phyloP scores from a whole-genome alignment of 2,113 vertebrate genomes.

The Paramormyrops kingsleyae region DNA sequence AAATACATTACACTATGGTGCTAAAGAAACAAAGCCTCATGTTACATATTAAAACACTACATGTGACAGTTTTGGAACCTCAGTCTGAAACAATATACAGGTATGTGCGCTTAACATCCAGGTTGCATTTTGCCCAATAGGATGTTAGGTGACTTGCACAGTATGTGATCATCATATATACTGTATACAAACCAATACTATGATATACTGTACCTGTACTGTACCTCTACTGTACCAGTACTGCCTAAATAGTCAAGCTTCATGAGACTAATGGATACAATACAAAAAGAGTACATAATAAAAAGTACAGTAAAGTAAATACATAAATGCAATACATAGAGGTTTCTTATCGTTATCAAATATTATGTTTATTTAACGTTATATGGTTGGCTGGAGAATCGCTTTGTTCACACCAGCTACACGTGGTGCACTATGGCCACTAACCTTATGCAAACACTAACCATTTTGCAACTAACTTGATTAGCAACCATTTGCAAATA shows the following conservation, averaged over 20 bases:
- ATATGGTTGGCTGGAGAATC: background rate
- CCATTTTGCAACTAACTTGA: background rate
- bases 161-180: background rate
- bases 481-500: background rate
- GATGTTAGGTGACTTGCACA: background rate
- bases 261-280: background rate
- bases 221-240: background rate
- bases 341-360: background rate
- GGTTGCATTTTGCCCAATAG: background rate
- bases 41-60: background rate
- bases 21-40: background rate
- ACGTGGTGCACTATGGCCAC: background rate
- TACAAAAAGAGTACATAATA: background rate
- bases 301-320: background rate
- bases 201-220: background rate
- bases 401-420: background rate
- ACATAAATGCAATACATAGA: background rate
- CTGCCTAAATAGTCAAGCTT: background rate
- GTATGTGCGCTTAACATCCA: background rate
- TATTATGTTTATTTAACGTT: background rate
- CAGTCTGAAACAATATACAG: background rate
- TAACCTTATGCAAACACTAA: background rate
- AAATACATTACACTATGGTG: background rate
- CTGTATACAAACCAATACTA: background rate
- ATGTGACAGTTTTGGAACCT: background rate